Conservation (phyloP, 2,888 invertebrate genomes). For the Drosophila fungiperda region DNA sequence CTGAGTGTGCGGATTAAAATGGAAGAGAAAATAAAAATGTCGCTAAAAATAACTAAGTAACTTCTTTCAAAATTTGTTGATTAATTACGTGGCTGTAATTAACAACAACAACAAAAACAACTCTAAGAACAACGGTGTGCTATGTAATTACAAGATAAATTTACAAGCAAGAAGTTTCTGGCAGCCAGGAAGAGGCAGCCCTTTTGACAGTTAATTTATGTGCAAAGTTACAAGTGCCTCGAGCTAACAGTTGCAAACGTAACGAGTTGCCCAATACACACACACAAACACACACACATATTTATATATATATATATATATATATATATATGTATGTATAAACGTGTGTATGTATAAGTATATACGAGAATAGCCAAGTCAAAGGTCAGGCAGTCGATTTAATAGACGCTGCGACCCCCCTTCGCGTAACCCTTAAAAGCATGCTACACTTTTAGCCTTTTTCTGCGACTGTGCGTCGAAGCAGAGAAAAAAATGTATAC, state of each 20-base stretch:
- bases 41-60: neutral
- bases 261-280: slow-evolving; percentile 52
- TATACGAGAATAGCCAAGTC: slow-evolving; percentile 44
- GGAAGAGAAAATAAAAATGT: neutral
- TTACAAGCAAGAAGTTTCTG: slow-evolving; percentile 59
- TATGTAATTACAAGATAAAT: slow-evolving; percentile 75
- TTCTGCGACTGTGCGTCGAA: slow-evolving; percentile 34
- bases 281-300: slow-evolving; percentile 4
- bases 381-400: slow-evolving; percentile 59
- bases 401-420: slow-evolving; percentile 35
- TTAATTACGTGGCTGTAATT: slow-evolving; percentile 76
- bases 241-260: slow-evolving; percentile 45
- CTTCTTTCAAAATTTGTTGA: slow-evolving; percentile 48
- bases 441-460: slow-evolving; percentile 36
- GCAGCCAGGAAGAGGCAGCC: slow-evolving; percentile 36
- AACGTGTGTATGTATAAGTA: slow-evolving; percentile 4
- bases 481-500: slow-evolving; percentile 49
- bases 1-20: neutral
- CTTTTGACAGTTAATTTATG: slow-evolving; percentile 80
- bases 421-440: slow-evolving; percentile 20
- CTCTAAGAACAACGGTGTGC: slow-evolving; percentile 32
- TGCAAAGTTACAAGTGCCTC: slow-evolving; percentile 78
- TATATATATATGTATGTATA: slow-evolving; percentile 1
- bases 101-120: slow-evolving; percentile 30
- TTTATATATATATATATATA: slow-evolving; percentile 6